Conservation (phyloP, 2,888 invertebrate genomes). For the Tortricodes alternella region DNA sequence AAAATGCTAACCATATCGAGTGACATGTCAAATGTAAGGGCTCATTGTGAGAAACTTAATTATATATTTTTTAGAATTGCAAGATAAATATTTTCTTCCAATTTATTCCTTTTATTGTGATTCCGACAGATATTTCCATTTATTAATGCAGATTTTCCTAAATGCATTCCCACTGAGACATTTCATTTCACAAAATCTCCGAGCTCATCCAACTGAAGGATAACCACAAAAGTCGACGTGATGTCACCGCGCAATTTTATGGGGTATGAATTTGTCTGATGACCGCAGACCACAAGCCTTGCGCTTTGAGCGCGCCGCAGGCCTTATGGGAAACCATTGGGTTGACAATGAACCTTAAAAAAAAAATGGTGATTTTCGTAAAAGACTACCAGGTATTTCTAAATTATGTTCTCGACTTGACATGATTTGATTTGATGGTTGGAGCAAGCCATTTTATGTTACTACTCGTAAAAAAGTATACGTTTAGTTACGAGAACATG, state of each 20-base stretch:
- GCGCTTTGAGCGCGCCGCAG: conserved; percentile 48
- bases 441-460: not conserved
- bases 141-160: too few species aligned
- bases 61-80: too few species aligned
- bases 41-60: too few species aligned
- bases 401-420: not conserved
- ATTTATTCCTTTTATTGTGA: too few species aligned
- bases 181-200: not conserved
- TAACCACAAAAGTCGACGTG: conserved; percentile 23
- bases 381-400: not conserved
- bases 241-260: conserved; percentile 51
- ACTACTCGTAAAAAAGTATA: too few species aligned
- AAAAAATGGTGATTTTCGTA: not conserved
- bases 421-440: not conserved
- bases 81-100: too few species aligned
- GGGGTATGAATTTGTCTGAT: conserved; percentile 57
- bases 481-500: too few species aligned
- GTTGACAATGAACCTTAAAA: conserved; percentile 19
- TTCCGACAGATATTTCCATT: too few species aligned
- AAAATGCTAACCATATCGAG: too few species aligned
- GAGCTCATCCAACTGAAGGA: not conserved
- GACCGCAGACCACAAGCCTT: conserved; percentile 48
- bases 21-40: too few species aligned
- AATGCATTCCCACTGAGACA: too few species aligned
- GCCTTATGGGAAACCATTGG: conserved; percentile 48